Base-by-base conservation (phyloP, 2,888 invertebrate genomes). In the Plutella xylostella region DNA sequence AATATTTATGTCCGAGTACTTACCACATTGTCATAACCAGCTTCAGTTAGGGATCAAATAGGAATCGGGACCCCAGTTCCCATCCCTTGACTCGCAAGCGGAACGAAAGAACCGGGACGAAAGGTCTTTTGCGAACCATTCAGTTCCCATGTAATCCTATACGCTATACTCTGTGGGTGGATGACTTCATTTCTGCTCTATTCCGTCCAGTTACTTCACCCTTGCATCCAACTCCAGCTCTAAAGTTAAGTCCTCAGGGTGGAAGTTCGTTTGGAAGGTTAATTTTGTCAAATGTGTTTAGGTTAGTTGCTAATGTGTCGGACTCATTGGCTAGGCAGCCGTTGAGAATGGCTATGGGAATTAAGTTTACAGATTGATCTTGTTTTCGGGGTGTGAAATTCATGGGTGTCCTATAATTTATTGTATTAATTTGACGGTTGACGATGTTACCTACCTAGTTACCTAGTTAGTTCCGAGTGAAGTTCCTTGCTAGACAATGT, bases 331-430 rank as follows among this genome's bases (percentile, higher is more conserved):
- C 30, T 51, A 48, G 62, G 52, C 34, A 37, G 53, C 68, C 66
- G 61, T 72, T 57, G 61, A 51, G 51, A 76, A 78, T 75, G 30
- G 53, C 41, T 58, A 68, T 77, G 78, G 73, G 74, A 80, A 75
- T 56, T 53, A 52, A 46, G 55, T 45, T 46, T n/a, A 40, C 60
- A 60, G 65, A 62, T 60, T 61, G 56, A 56, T 43, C 43, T 50
- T 37, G 42, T 50, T 42, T 43, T 44, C 45, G 6, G n/a, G 15
- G 34, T 14, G 6, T 6, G 4, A 14, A 9, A 25, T 33, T 6
- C 14, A 34, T 6, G 15, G 14, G 7, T 34, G 15, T n/a, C n/a
- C n/a, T n/a, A n/a, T n/a, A n/a, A n/a, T n/a, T n/a, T n/a, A n/a
- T n/a, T n/a, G n/a, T n/a, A n/a, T n/a, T n/a, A n/a, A n/a, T n/a